Percentiles rank a stretch among this genome's conserved stretches.
Evolutionary conservation across 2,888 invertebrate species (phyloP).

Genomic region (Gonocerus acuteangulatus): DNA sequence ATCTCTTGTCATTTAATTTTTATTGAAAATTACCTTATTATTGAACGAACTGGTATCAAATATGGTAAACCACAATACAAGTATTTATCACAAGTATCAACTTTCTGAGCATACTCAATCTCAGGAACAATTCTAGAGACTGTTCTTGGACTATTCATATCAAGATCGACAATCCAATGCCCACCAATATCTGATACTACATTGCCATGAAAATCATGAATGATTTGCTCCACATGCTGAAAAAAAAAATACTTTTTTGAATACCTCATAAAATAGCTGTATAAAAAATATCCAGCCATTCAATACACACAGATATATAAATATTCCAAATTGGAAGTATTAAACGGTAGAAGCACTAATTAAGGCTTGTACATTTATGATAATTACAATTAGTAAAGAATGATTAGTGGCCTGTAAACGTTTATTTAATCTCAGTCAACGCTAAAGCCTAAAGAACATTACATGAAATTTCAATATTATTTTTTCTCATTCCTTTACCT

Average conservation of each 20-base stretch:
- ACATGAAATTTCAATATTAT: too few relatives aligned
- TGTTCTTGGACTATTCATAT: conserved; percentile 61
- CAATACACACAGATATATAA: neutral
- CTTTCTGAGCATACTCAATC: conserved; percentile 46
- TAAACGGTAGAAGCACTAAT: neutral
- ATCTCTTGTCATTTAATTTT: too few relatives aligned
- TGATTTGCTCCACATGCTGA: conserved; percentile 57
- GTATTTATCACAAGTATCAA: conserved; percentile 51
- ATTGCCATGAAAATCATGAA: conserved; percentile 49
- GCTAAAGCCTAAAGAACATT: too few relatives aligned
- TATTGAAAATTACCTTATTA: conserved; percentile 53
- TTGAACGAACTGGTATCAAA: conserved; percentile 62
- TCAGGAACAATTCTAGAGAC: conserved; percentile 50
- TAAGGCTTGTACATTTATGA: too few relatives aligned
- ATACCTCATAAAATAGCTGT: too few relatives aligned
- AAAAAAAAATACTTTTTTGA: conserved; percentile 36
- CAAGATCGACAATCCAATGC: conserved; percentile 68
- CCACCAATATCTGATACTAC: conserved; percentile 49
- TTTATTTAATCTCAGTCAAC: too few relatives aligned
- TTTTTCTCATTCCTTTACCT: too few relatives aligned
- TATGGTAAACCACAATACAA: conserved; percentile 74
- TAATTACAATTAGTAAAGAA: too few relatives aligned
- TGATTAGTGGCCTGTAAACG: too few relatives aligned
- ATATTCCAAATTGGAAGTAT: neutral
- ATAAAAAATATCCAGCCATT: neutral